Conservation (phyloP, 2,888 invertebrate genomes). For the Taenaris catops region DNA sequence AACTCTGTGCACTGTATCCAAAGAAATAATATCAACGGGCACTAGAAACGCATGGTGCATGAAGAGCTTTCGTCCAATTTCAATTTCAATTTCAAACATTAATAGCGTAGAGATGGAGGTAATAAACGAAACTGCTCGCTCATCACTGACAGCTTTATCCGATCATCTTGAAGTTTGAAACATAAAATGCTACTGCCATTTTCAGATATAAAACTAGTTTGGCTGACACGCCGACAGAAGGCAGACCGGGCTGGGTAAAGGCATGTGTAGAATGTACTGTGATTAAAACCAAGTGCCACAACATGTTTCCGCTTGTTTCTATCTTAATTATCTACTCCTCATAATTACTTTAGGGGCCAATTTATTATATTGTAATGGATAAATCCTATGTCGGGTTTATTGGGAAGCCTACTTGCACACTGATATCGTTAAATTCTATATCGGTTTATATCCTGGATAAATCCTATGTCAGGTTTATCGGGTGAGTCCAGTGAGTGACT, state of each 20-base stretch:
- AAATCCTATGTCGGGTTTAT: too few relatives aligned
- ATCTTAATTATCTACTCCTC: background rate
- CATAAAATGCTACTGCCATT: conserved; percentile 31
- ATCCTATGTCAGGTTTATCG: too few relatives aligned
- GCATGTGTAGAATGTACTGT: conserved; percentile 16
- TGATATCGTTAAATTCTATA: too few relatives aligned
- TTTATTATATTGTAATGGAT: too few relatives aligned
- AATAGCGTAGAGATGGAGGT: conserved; percentile 15
- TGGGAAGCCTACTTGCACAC: too few relatives aligned
- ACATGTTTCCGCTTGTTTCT: background rate
- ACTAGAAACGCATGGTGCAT: conserved; percentile 1
- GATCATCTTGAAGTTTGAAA: conserved; percentile 29
- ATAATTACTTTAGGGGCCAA: background rate
- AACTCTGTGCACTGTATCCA: too few relatives aligned
- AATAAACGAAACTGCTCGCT: conserved; percentile 25
- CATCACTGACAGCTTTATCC: conserved; percentile 31
- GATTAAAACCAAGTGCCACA: too few relatives aligned
- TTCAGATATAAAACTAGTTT: conserved; percentile 29
- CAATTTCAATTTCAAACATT: conserved; percentile 22
- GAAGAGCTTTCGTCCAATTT: conserved; percentile 9
- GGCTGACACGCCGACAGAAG: conserved; percentile 24
- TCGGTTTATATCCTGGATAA: too few relatives aligned
- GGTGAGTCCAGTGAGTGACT: too few relatives aligned
- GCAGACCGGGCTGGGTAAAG: conserved; percentile 26
- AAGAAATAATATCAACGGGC: background rate